Base-by-base conservation (phyloP, 2,797 vertebrate genomes). In the Gobionotothen gibberifrons region DNA sequence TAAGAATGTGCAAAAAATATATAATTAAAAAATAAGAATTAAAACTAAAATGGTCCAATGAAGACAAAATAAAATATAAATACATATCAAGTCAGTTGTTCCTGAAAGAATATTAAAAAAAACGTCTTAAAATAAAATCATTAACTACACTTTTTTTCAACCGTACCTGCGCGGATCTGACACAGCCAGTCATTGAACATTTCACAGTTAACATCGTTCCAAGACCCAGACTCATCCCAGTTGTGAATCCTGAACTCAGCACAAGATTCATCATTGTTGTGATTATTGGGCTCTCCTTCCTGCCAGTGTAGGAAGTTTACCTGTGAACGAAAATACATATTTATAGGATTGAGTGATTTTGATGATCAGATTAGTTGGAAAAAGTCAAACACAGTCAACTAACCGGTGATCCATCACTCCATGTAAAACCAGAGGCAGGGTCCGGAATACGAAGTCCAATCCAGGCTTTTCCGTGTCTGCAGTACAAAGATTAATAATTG, bases 141-240 rank as follows among this genome's bases (percentile, higher is more conserved):
- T 67, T 54, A 8, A 63, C 9, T 8, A 10, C 5, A 52, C 9
- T 22, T 54, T 59, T 51, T 32, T 4, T 59, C 16, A 2, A 26
- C 51, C 71, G 8, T 96, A 98, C 98, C 98, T 97, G 94, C 95
- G 22, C 56, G 93, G 72, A 99, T 96, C 83, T 99, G 94, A 89
- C 98, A 99, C 57, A 97, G 79, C 97, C 97, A 99, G 78, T 95
- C 91, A 36, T 93, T 95, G 42, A 92, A 92, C 47, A 83, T 84
- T 43, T 97, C 95, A 85, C 98, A 99, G 76, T 96, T 94, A 7
- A 89, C 78, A 65, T 99, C 97, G 42, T 97, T 99, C 98, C 98
- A 99, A 15, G 82, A 80, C 9, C 87, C 89, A 0, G 0, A 0
- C 0, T 88, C 92, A 79, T 65, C 59, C 77, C 42, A 87, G 29